Conservation (phyloP, 1,140 invertebrate species). For the Heliothis subflexa region DNA sequence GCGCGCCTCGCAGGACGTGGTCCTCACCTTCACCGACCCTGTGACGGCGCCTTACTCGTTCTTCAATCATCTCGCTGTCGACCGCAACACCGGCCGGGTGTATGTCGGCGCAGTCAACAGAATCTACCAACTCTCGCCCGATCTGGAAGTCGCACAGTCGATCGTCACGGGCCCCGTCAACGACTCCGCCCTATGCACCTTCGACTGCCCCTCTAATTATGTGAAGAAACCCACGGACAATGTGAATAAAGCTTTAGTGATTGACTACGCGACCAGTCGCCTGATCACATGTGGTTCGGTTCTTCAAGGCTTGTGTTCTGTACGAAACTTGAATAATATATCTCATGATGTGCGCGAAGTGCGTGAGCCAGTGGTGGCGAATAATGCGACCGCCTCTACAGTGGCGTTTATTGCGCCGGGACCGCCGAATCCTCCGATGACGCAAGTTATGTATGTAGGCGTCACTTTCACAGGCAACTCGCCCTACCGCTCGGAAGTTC, state of each 20-base stretch:
- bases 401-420: conserved; percentile 98
- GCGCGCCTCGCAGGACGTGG: conserved; percentile 87
- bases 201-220: conserved; percentile 92
- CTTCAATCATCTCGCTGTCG: conserved; percentile 96
- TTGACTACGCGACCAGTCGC: conserved; percentile 95
- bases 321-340: conserved; percentile 96
- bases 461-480: conserved; percentile 97
- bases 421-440: conserved; percentile 94
- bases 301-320: conserved; percentile 96
- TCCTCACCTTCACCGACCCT: conserved; percentile 89
- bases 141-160: conserved; percentile 92
- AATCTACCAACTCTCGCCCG: conserved; percentile 96
- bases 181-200: conserved; percentile 96
- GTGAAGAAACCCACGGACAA: conserved; percentile 93
- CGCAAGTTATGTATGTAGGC: conserved; percentile 98
- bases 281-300: conserved; percentile 98
- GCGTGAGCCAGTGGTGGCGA: conserved; percentile 96
- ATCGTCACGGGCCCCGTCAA: conserved; percentile 95
- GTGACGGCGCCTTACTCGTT: conserved; percentile 85
- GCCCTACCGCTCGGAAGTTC: conserved; percentile 97
- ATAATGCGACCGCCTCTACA: conserved; percentile 97
- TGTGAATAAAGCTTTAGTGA: conserved; percentile 97
- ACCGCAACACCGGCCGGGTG: conserved; percentile 95
- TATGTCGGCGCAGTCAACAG: conserved; percentile 98
- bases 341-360: conserved; percentile 91